phyloP scores from a whole-genome alignment of 2,888 invertebrate genomes.

The Epistrophella euchroma region DNA sequence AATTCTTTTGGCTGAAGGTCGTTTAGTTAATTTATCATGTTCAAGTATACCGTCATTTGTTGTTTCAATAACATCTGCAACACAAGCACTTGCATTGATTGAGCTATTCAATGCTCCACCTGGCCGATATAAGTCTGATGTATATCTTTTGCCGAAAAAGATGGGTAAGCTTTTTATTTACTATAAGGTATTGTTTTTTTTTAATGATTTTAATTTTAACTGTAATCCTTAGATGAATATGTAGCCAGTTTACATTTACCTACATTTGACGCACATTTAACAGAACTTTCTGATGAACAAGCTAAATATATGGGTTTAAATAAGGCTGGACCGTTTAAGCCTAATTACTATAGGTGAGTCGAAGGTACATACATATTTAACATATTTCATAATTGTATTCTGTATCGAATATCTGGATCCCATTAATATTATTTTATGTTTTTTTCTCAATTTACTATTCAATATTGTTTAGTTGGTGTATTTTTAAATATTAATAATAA shows the following conservation, averaged over 20 bases:
- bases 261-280: slow-evolving; percentile 98
- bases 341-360: slow-evolving; percentile 96
- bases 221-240: slow-evolving; percentile 91
- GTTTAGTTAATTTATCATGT: slow-evolving; percentile 97
- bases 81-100: slow-evolving; percentile 97
- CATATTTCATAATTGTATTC: slow-evolving; percentile 28
- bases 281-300: slow-evolving; percentile 97
- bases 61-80: slow-evolving; percentile 98
- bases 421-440: slow-evolving; percentile 52
- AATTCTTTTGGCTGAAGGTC: slow-evolving; percentile 96
- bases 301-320: slow-evolving; percentile 98
- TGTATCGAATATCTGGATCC: slow-evolving; percentile 33
- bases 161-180: slow-evolving; percentile 89
- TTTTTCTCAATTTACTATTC: background rate
- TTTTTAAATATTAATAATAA: too few species aligned
- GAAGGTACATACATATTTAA: slow-evolving; percentile 69
- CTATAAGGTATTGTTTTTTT: background rate
- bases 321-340: slow-evolving; percentile 99
- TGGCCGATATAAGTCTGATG: slow-evolving; percentile 98
- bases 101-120: slow-evolving; percentile 98
- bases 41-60: slow-evolving; percentile 99
- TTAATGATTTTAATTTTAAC: background rate
- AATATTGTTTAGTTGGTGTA: too few species aligned
- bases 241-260: slow-evolving; percentile 98
- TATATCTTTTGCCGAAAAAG: slow-evolving; percentile 98